Percentiles rank a stretch among this genome's conserved stretches.
Evolutionary conservation across 2,797 vertebrate species (phyloP).

Genomic region (Diplodus sargus): DNA sequence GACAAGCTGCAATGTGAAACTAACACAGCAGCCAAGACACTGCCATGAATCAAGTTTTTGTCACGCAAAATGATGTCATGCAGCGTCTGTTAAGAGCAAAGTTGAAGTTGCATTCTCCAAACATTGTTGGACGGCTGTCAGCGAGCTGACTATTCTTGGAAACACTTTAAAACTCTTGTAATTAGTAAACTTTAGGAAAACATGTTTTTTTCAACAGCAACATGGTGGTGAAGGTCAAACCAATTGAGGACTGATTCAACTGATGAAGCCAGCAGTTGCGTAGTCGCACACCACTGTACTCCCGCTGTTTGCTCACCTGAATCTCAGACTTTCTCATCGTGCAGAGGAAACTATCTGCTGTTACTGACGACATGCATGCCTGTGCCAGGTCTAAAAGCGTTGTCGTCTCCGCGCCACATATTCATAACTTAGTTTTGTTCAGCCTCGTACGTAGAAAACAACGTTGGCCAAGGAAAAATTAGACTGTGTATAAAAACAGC

Average conservation of each 20-base stretch:
- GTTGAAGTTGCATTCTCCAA: constrained; percentile 29
- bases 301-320: too few relatives aligned
- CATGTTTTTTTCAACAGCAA: neutral
- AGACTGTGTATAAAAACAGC: too few relatives aligned
- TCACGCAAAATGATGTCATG: constrained; percentile 73
- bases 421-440: too few relatives aligned
- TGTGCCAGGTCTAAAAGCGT: too few relatives aligned
- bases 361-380: too few relatives aligned
- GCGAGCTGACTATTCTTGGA: constrained; percentile 29
- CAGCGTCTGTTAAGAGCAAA: constrained; percentile 47
- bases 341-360: too few relatives aligned
- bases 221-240: neutral
- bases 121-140: constrained; percentile 42
- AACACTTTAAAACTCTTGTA: neutral
- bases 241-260: neutral
- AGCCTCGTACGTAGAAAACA: too few relatives aligned
- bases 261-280: too few relatives aligned
- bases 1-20: constrained; percentile 42
- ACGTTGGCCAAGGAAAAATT: too few relatives aligned
- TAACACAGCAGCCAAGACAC: constrained; percentile 30
- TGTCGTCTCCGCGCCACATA: too few relatives aligned
- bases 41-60: constrained; percentile 48
- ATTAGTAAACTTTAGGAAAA: neutral
- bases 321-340: too few relatives aligned
- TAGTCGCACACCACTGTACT: too few relatives aligned